phyloP scores from a whole-genome alignment of 2,113 vertebrate species.

The Romanogobio albipinnatus region DNA sequence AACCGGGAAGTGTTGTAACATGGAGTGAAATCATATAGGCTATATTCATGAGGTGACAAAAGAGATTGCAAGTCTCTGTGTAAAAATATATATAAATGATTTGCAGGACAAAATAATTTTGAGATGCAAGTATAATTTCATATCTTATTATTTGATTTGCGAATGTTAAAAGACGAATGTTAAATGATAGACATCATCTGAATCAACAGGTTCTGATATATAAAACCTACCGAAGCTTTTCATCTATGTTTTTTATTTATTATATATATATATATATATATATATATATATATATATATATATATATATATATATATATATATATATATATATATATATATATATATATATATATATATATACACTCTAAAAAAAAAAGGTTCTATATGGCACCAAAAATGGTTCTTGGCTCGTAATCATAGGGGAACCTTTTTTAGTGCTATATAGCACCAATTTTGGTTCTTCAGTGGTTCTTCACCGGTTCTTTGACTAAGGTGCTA shows the following conservation, averaged over 20 bases:
- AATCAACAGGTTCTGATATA: slow-evolving; percentile 1
- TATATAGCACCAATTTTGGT: too few species aligned
- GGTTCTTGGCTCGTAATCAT: too few species aligned
- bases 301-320: too few species aligned
- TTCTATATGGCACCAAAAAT: too few species aligned
- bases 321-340: too few species aligned
- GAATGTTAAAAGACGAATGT: neutral
- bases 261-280: too few species aligned
- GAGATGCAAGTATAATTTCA: neutral
- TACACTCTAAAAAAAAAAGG: too few species aligned
- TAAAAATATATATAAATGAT: neutral
- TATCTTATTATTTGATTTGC: neutral
- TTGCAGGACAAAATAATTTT: neutral
- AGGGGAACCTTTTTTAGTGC: too few species aligned
- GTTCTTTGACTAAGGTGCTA: too few species aligned
- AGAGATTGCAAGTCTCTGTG: neutral
- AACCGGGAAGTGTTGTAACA: neutral
- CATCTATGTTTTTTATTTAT: neutral
- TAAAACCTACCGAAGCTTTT: neutral
- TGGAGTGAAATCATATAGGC: neutral
- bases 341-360: too few species aligned
- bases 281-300: too few species aligned
- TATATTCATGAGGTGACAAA: neutral
- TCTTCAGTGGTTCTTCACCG: too few species aligned
- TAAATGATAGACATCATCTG: neutral